phyloP scores from a whole-genome alignment of 2,888 invertebrate species.

The Lamellibrachia columna region DNA sequence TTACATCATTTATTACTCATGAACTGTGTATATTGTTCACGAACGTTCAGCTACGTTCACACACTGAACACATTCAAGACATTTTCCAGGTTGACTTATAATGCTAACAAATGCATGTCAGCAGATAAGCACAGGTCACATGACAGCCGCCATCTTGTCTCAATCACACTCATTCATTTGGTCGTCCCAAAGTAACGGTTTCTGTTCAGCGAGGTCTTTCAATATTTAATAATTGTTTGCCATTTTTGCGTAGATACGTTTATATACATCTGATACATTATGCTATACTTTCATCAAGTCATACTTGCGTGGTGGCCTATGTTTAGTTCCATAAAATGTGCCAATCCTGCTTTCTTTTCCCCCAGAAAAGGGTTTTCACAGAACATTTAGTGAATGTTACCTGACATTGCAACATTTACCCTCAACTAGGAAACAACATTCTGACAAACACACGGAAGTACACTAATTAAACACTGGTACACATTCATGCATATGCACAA shows the following conservation, averaged over 20 bases:
- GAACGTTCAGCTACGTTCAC: slow-evolving; percentile 9
- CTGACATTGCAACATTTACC: not conserved
- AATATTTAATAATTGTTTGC: not conserved
- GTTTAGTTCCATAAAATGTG: not conserved
- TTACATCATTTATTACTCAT: slow-evolving; percentile 11
- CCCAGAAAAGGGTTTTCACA: not conserved
- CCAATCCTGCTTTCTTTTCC: not conserved
- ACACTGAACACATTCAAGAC: not conserved
- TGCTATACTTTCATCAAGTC: slow-evolving; percentile 16
- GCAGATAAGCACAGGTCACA: not conserved
- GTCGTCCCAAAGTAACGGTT: not conserved
- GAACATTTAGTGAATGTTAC: not conserved
- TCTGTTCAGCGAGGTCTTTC: not conserved
- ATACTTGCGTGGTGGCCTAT: not conserved
- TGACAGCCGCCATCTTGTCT: not conserved
- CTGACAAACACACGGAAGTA: not conserved
- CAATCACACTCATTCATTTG: not conserved
- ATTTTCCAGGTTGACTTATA: not conserved
- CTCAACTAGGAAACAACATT: not conserved
- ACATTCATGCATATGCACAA: not conserved
- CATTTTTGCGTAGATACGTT: not conserved
- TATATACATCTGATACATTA: not conserved
- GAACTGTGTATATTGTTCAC: not conserved
- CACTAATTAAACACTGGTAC: not conserved
- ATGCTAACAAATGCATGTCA: not conserved